These are phyloP conservation scores for Smutsia temminckii DNA, from an alignment of 2,797 vertebrate species.

Conservation along the genomic window DNA sequence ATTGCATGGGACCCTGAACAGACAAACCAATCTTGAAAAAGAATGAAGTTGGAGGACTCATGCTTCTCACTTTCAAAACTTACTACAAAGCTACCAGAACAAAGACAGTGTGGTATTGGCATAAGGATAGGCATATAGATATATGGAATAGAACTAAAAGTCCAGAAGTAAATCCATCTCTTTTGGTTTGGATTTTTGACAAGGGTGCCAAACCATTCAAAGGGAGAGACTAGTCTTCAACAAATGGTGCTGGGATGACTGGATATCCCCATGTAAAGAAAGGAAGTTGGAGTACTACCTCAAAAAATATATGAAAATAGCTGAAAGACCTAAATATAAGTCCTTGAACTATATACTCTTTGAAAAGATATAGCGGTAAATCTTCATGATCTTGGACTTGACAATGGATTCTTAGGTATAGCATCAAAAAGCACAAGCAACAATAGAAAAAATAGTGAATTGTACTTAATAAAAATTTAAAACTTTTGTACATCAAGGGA, in stretches of 20 bases:
- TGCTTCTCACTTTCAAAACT: background rate
- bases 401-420: background rate
- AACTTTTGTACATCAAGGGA: background rate
- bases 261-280: background rate
- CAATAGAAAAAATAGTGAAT: background rate
- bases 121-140: background rate
- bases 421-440: slow-evolving; percentile 2
- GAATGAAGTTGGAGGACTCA: background rate
- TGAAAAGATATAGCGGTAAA: background rate
- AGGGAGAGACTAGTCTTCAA: background rate
- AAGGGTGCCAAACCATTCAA: background rate
- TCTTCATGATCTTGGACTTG: slow-evolving; percentile 10
- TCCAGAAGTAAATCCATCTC: slow-evolving; percentile 3
- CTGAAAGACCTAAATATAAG: background rate
- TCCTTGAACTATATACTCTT: background rate
- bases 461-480: background rate
- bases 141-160: background rate
- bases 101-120: background rate
- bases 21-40: background rate
- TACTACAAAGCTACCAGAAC: background rate
- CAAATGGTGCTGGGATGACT: background rate
- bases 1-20: background rate
- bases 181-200: background rate
- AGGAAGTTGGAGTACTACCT: background rate
- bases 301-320: background rate